Base-by-base conservation (phyloP, 2,888 invertebrate genomes). In the Euplexia lucipara region DNA sequence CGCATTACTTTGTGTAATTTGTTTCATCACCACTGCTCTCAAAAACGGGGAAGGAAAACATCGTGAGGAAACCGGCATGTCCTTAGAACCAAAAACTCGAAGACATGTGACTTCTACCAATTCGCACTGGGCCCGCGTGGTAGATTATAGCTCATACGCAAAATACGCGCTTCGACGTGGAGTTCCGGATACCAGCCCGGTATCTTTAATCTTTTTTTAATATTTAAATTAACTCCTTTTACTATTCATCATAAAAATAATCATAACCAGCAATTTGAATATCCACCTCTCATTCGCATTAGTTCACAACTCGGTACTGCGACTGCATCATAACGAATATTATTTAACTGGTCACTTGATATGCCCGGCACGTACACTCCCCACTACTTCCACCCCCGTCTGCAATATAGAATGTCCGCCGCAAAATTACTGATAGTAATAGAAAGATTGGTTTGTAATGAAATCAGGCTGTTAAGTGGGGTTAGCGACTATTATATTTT, bases 261-360 rank as follows among this genome's bases (percentile, higher is more conserved):
- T n/a, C n/a, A 58, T 45, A 58, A 41, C 44, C 22, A 41, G 35
- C 35, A 14, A 44, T 52, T 48, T 65, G 59, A 64, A 56, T 52
- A 45, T 5, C 34, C 14, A 22, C 30, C 20, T 44, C 70, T 52
- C 70, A 22, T n/a, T 39, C 53, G 62, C 32, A 76, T 76, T 60
- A 74, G 73, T 76, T 60, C 41, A 7, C 47, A 76, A 60, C 32
- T 57, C 51, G n/a, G 49, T 47, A 49, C 62, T 70, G 59, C 65
- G 56, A 37, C 51, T 71, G 73, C 73, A 73, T 64, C 51, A 59
- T 65, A 76, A 76, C 77, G 73, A 74, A 71, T 57, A 60, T n/a
- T 8, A 70, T 71, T 76, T 65, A 77, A 71, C 48, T 76, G 47
- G 66, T 37, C 56, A n/a, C 14, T 76, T 49, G 59, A 8, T 48